Base-by-base conservation (phyloP, 1,140 invertebrate species). In the Akabosia matsudoensis region DNA sequence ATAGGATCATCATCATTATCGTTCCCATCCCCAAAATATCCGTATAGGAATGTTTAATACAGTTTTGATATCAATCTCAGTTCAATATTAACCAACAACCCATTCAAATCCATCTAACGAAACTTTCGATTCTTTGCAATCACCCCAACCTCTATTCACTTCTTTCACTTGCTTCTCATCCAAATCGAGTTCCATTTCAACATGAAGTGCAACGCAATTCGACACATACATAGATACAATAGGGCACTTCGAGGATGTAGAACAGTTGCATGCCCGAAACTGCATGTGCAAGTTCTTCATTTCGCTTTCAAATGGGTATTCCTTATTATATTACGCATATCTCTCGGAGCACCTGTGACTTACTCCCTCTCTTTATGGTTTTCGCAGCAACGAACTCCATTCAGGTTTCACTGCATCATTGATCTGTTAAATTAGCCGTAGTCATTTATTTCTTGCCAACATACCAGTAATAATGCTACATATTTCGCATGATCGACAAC, bases 361-460 rank as follows among this genome's bases (percentile, higher is more conserved):
- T 45, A 45, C 18, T 45, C 37, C 7, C 37, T 18, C 18, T 10
- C 37, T 10, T 45, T 45, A 45, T 45, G 18, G 18, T 18, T 45
- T 45, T 7, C 18, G 18, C 37, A 45, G 18, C 7, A 45, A 45
- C 7, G 18, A 45, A 45, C 37, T 18, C n/a, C n/a, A n/a, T n/a
- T n/a, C n/a, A n/a, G n/a, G 18, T 45, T 45, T 7, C 37, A 45
- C n/a, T 61, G 54, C 54, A 61, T 61, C 54, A 61, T 61, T 61
- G 54, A 22, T 61, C 54, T 24, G 24, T 61, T 61, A 61, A 61
- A 61, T 61, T 61, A 61, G 54, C 54, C 54, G 24, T 61, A 7
- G 13, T 61, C 37, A 18, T n/a, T n/a, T n/a, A n/a, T n/a, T n/a
- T n/a, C 37, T 61, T 61, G 54, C 54, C 54, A 61, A 61, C 13